A percentile compares a stretch with the other conserved stretches of the same genome.
Conservation (phyloP, 2,888 invertebrate species). For the Drosophila flavopinicola region DNA sequence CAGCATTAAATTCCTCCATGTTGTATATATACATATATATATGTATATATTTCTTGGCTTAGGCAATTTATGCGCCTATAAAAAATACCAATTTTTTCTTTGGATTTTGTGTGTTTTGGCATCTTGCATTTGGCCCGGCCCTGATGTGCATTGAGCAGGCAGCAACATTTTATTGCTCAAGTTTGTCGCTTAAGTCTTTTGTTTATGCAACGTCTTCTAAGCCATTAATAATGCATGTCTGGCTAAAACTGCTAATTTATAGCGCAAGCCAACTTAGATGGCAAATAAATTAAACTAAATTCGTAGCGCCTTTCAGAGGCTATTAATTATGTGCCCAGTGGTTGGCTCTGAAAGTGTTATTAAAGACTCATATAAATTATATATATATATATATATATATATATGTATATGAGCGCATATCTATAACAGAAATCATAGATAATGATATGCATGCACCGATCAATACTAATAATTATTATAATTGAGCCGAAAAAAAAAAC, state of each 20-base stretch:
- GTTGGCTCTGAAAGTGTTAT: constrained; percentile 22
- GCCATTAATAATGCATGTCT: constrained; percentile 46
- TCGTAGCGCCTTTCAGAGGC: constrained; percentile 22
- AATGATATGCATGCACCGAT: constrained; percentile 37
- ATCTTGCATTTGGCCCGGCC: constrained; percentile 44
- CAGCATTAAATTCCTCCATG: constrained; percentile 48
- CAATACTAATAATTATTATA: constrained; percentile 40
- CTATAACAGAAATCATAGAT: constrained; percentile 32
- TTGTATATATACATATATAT: constrained; percentile 4
- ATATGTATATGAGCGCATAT: constrained; percentile 8
- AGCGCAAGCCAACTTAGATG: constrained; percentile 30
- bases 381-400: no score
- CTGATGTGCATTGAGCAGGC: constrained; percentile 55
- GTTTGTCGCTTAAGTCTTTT: constrained; percentile 66
- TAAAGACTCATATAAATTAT: constrained; percentile 48
- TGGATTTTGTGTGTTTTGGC: constrained; percentile 19
- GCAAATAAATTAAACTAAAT: constrained; percentile 51
- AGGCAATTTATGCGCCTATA: constrained; percentile 63
- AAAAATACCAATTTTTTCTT: constrained; percentile 54
- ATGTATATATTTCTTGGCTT: constrained; percentile 23
- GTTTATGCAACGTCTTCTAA: constrained; percentile 61
- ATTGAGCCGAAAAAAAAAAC: constrained; percentile 2
- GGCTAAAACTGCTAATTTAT: constrained; percentile 51
- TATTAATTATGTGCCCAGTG: constrained; percentile 49
- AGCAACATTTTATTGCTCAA: constrained; percentile 50